Evolutionary conservation across 2,888 invertebrate species (phyloP).

Genomic region (Ennomos erosarius): DNA sequence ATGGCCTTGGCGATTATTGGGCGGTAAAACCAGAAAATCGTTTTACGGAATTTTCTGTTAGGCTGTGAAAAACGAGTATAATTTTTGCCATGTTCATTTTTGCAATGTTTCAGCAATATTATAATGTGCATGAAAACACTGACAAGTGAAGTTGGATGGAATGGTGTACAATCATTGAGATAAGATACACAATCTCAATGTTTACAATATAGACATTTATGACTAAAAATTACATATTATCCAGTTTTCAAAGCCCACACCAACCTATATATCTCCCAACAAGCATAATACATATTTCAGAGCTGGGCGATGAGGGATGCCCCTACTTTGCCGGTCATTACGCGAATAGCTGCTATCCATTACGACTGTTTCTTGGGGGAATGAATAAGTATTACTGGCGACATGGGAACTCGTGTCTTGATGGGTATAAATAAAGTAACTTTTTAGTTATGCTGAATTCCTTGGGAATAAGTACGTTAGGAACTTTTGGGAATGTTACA

Average conservation of each 20-base stretch:
- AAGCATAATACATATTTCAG: slow-evolving; percentile 5
- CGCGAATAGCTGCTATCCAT: slow-evolving; percentile 18
- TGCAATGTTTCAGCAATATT: too few relatives aligned
- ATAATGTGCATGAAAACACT: background rate
- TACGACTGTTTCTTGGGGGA: slow-evolving; percentile 9
- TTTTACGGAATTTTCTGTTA: slow-evolving; percentile 2
- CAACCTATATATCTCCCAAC: too few relatives aligned
- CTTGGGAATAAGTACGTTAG: too few relatives aligned
- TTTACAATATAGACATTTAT: too few relatives aligned
- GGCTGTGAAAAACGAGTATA: background rate
- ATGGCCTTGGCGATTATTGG: slow-evolving; percentile 30
- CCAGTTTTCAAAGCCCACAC: too few relatives aligned
- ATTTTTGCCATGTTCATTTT: too few relatives aligned
- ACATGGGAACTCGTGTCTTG: slow-evolving; percentile 8
- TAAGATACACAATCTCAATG: too few relatives aligned
- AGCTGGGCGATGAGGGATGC: slow-evolving; percentile 12
- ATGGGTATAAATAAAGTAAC: slow-evolving; percentile 1
- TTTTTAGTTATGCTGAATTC: background rate
- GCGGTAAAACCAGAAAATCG: slow-evolving; percentile 30
- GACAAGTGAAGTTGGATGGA: background rate
- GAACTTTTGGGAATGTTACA: too few relatives aligned
- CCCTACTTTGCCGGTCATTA: slow-evolving; percentile 15
- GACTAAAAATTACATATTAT: too few relatives aligned
- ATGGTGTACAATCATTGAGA: background rate
- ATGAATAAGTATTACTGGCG: slow-evolving; percentile 8